These are phyloP conservation scores for Ochlodes sylvanus DNA, from an alignment of 2,888 invertebrate species.

Conservation along the genomic window DNA sequence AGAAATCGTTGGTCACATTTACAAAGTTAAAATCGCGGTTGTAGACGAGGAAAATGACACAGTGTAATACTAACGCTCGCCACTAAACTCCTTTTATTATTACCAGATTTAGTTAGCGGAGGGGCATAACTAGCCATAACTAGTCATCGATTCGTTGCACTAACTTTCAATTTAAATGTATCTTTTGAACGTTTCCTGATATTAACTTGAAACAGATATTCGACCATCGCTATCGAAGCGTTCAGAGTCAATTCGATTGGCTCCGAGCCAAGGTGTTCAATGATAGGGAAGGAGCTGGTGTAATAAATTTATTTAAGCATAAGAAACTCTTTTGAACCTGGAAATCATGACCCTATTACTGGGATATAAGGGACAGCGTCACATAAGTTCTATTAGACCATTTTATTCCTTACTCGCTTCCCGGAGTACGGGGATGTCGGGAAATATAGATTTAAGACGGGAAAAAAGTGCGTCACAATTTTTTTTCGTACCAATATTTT, in stretches of 20 bases:
- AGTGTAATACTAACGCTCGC: too few species aligned
- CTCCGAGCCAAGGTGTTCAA: not conserved
- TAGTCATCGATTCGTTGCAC: not conserved
- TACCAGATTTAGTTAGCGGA: too few species aligned
- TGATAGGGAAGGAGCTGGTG: not conserved
- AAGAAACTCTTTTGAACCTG: not conserved
- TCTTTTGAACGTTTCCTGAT: not conserved
- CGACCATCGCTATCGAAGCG: not conserved
- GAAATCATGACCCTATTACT: not conserved
- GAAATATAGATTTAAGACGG: too few species aligned
- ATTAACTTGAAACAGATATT: not conserved
- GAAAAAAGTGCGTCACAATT: too few species aligned
- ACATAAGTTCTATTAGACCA: not conserved
- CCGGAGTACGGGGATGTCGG: too few species aligned
- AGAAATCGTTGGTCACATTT: too few species aligned
- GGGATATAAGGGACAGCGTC: not conserved
- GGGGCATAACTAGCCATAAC: too few species aligned
- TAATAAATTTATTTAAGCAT: constrained; percentile 6
- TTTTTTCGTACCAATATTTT: too few species aligned
- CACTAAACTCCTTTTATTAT: too few species aligned
- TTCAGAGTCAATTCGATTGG: not conserved
- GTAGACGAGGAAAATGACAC: too few species aligned
- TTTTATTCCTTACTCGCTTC: not conserved
- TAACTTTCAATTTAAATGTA: not conserved
- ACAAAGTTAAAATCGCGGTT: too few species aligned